Percentiles rank a stretch among this genome's conserved stretches.
phyloP scores from a whole-genome alignment of 2,113 vertebrate species.

The Hydropotes inermis region DNA sequence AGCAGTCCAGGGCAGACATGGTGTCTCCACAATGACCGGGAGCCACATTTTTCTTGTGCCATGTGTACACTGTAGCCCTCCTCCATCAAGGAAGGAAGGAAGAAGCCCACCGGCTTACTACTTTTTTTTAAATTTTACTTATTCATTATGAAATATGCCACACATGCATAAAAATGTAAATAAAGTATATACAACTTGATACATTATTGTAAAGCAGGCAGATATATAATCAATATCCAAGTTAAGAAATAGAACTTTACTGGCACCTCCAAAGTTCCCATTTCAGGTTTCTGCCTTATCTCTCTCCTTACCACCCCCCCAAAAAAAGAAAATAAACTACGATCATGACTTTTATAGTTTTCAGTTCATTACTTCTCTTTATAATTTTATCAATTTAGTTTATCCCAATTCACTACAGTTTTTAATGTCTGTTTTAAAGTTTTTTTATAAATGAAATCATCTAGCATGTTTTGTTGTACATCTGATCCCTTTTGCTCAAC shows the following conservation, averaged over 20 bases:
- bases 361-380: background rate
- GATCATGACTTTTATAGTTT: no score
- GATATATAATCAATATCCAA: background rate
- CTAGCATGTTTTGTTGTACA: background rate
- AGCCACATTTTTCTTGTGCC: background rate
- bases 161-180: background rate
- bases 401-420: background rate
- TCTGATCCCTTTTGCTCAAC: background rate
- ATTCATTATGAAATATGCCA: background rate
- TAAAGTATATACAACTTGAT: background rate
- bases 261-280: no score
- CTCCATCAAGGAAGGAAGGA: background rate
- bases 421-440: background rate
- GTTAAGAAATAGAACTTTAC: background rate
- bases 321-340: background rate
- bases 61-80: background rate
- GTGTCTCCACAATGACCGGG: no score
- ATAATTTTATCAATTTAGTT: background rate
- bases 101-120: accelerated
- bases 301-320: accelerated
- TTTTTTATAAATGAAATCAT: background rate
- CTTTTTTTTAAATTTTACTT: background rate
- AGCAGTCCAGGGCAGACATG: no score
- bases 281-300: background rate
- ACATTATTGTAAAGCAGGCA: background rate